A percentile compares a stretch with the other conserved stretches of the same genome.
Conservation (phyloP, 2,113 vertebrate species). For the Microcebus tavaratra region DNA sequence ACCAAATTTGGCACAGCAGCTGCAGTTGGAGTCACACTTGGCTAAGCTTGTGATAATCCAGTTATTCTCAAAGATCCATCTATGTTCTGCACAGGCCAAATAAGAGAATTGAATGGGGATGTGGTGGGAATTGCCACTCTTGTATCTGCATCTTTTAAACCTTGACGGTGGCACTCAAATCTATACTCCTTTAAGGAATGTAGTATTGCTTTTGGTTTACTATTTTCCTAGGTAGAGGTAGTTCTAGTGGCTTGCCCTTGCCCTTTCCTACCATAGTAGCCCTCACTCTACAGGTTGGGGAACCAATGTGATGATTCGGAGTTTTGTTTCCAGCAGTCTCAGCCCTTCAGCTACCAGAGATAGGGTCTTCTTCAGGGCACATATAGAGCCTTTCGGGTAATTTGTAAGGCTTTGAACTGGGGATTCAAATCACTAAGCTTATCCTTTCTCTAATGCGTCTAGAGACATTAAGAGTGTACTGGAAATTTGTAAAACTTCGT, state of each 20-base stretch:
- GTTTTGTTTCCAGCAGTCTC: not conserved
- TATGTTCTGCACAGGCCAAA: not conserved
- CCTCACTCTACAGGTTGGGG: not conserved
- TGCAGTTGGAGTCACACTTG: not conserved
- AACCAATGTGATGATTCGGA: not conserved
- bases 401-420: not conserved
- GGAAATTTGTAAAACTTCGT: not conserved
- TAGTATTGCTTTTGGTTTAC: not conserved
- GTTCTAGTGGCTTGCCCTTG: not conserved
- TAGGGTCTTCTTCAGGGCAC: not conserved
- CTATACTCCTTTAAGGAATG: not conserved
- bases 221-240: not conserved
- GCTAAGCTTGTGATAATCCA: not conserved
- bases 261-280: not conserved
- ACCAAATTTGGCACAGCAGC: not conserved
- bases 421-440: not conserved
- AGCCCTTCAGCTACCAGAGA: not conserved
- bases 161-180: not conserved
- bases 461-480: not conserved
- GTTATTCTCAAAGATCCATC: not conserved
- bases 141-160: not conserved
- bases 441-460: not conserved
- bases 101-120: not conserved
- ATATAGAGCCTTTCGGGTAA: not conserved
- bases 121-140: not conserved